These are phyloP conservation scores for Nannoperca australis DNA, from an alignment of 2,797 vertebrate genomes.

Conservation along the genomic window DNA sequence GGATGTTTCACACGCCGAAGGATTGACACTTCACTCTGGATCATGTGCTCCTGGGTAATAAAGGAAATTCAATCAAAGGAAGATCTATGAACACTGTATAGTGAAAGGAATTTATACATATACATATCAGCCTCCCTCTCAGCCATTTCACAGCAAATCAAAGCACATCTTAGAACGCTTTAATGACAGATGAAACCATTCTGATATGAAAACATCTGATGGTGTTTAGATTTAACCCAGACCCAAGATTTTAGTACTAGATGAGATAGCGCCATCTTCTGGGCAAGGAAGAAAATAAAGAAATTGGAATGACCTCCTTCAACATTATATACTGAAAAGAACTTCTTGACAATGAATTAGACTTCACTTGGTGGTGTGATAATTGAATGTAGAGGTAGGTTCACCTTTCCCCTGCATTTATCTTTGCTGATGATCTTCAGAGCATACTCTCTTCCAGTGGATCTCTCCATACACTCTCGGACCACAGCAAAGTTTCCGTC, in stretches of 20 bases:
- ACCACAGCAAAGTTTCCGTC: constrained; percentile 98
- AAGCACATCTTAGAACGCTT: neutral
- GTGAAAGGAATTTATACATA: neutral
- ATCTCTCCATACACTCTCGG: constrained; percentile 97
- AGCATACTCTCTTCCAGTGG: constrained; percentile 95
- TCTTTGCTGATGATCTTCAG: constrained; percentile 99
- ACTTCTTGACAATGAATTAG: neutral
- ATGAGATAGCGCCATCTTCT: constrained; percentile 28
- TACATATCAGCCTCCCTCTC: neutral
- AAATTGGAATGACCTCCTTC: neutral
- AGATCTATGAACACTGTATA: neutral
- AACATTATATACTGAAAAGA: neutral
- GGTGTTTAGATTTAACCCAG: neutral
- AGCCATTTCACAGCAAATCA: neutral
- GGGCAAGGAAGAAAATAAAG: neutral
- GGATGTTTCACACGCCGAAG: constrained; percentile 97
- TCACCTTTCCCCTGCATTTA: constrained; percentile 97
- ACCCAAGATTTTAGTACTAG: neutral
- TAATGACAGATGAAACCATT: neutral
- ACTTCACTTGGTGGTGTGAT: neutral
- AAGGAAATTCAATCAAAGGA: neutral
- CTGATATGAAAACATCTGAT: neutral
- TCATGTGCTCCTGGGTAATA: constrained; percentile 94
- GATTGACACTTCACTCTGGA: constrained; percentile 97
- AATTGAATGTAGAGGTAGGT: constrained; percentile 26